These are phyloP conservation scores for Euura saliciscinereae DNA, from an alignment of 1,140 invertebrate genomes.

Conservation along the genomic window DNA sequence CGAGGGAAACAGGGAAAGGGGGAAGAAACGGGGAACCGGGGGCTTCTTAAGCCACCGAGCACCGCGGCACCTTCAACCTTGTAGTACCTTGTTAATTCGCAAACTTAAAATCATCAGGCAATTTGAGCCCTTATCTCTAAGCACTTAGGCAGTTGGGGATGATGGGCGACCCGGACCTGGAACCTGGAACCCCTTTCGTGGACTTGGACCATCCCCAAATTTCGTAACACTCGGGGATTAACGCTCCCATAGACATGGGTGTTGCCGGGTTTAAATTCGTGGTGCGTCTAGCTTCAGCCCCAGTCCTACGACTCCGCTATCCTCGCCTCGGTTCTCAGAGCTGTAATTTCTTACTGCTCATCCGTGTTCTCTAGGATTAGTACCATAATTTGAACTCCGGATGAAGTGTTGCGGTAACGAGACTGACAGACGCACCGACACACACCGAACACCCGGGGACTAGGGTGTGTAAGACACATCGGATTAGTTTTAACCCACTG, in stretches of 20 bases:
- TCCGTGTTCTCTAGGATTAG: slow-evolving; percentile 37
- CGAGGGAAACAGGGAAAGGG: not conserved
- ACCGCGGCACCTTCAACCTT: slow-evolving; percentile 16
- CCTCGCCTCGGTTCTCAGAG: not conserved
- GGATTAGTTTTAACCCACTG: no score
- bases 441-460: no score
- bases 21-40: no score
- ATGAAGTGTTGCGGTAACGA: not conserved
- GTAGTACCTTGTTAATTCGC: slow-evolving; percentile 28
- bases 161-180: not conserved
- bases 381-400: slow-evolving; percentile 31
- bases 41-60: not conserved
- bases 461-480: no score
- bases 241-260: slow-evolving; percentile 22
- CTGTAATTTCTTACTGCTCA: slow-evolving; percentile 34
- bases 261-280: not conserved
- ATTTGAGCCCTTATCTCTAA: slow-evolving; percentile 22
- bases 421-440: not conserved
- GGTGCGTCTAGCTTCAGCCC: not conserved
- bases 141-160: not conserved
- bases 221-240: slow-evolving; percentile 33
- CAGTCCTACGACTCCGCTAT: not conserved
- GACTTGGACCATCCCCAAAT: slow-evolving; percentile 15
- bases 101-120: slow-evolving; percentile 23
- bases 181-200: not conserved